phyloP scores from a whole-genome alignment of 2,888 invertebrate species.

The Lithophane leautieri region DNA sequence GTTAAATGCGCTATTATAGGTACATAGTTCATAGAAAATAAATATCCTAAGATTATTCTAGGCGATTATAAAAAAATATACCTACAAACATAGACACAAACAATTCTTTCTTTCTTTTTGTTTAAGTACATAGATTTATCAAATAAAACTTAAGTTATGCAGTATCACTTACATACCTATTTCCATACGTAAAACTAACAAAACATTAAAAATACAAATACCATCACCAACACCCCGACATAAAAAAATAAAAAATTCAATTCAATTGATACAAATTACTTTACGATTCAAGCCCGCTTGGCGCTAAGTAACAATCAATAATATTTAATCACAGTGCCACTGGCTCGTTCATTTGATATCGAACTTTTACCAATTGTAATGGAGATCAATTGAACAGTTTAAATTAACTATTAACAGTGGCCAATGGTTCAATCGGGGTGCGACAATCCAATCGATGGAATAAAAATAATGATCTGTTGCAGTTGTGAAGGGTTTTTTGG shows the following conservation, averaged over 20 bases:
- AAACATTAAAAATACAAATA: conserved; percentile 2
- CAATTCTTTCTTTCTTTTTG: too few species aligned
- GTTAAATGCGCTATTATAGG: not conserved
- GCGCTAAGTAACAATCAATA: conserved; percentile 81
- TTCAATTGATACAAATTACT: conserved; percentile 87
- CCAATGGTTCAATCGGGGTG: conserved; percentile 84
- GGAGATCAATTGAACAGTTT: conserved; percentile 88
- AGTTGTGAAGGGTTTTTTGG: not conserved
- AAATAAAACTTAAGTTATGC: not conserved
- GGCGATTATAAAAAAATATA: too few species aligned
- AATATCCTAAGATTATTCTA: too few species aligned
- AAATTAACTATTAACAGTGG: conserved; percentile 86
- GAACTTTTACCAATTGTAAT: conserved; percentile 87
- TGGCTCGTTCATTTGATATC: conserved; percentile 82
- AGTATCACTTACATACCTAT: not conserved
- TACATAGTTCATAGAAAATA: too few species aligned
- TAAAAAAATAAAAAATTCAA: conserved; percentile 73
- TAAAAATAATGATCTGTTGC: conserved; percentile 31
- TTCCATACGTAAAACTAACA: not conserved
- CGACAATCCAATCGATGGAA: conserved; percentile 76
- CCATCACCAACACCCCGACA: conserved; percentile 32
- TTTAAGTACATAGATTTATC: too few species aligned
- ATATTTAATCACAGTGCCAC: conserved; percentile 83
- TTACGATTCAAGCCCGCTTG: conserved; percentile 83
- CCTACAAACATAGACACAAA: too few species aligned